These are phyloP conservation scores for Luehdorfia chinensis DNA, from an alignment of 1,140 invertebrate species.

Conservation along the genomic window DNA sequence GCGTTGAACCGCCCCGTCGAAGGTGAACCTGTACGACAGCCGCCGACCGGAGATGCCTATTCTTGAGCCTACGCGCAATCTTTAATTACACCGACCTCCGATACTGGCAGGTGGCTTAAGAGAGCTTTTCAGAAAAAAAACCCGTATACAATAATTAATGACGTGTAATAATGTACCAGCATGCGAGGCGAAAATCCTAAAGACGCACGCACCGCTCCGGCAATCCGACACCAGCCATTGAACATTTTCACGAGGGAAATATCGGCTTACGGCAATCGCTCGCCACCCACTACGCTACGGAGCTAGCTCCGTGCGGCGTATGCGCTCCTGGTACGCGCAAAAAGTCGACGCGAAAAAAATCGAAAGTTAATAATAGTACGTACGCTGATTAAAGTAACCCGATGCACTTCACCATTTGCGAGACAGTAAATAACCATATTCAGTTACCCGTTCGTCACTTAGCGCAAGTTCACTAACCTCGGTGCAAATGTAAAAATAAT, in stretches of 20 bases:
- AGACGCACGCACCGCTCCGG: slow-evolving; percentile 49
- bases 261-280: slow-evolving; percentile 61
- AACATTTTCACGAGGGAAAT: slow-evolving; percentile 73
- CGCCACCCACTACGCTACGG: slow-evolving; percentile 65
- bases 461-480: slow-evolving; percentile 34
- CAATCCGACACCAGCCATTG: slow-evolving; percentile 67
- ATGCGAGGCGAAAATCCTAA: slow-evolving; percentile 71
- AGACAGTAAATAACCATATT: slow-evolving; percentile 36
- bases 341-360: slow-evolving; percentile 19
- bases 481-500: slow-evolving; percentile 54
- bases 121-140: slow-evolving; percentile 38
- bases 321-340: slow-evolving; percentile 30
- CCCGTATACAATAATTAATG: slow-evolving; percentile 67
- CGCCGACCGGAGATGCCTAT: slow-evolving; percentile 36
- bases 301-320: slow-evolving; percentile 32
- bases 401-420: slow-evolving; percentile 31
- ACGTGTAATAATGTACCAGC: slow-evolving; percentile 74
- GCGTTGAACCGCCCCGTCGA: slow-evolving; percentile 19
- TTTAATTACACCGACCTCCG: slow-evolving; percentile 60
- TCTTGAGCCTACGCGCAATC: slow-evolving; percentile 35
- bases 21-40: slow-evolving; percentile 44
- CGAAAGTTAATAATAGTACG: slow-evolving; percentile 10
- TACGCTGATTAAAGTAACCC: slow-evolving; percentile 20
- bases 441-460: slow-evolving; percentile 30
- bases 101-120: slow-evolving; percentile 65